Conservation (phyloP, 2,888 invertebrate species). For the Agrochola macilenta region DNA sequence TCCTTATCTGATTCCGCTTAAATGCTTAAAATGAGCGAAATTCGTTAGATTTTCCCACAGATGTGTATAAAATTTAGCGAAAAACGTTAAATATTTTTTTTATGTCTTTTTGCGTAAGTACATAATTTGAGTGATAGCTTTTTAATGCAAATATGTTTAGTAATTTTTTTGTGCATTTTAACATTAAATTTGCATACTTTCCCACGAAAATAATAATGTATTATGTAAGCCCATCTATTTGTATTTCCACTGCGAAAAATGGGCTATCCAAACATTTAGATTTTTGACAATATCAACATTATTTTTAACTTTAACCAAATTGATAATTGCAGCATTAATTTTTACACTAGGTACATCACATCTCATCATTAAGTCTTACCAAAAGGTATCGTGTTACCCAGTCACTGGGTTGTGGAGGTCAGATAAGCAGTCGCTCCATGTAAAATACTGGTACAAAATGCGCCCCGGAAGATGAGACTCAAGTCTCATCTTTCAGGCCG, state of each 20-base stretch:
- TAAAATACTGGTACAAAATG: too few species aligned
- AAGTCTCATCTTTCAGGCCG: too few species aligned
- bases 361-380: too few species aligned
- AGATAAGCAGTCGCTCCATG: too few species aligned
- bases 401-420: too few species aligned
- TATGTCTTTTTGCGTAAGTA: conserved; percentile 7
- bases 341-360: too few species aligned
- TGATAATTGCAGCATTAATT: neutral
- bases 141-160: conserved; percentile 30
- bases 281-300: neutral
- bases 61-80: conserved; percentile 14
- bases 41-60: conserved; percentile 67
- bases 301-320: neutral
- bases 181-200: conserved; percentile 12
- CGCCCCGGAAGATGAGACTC: too few species aligned
- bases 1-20: conserved; percentile 56
- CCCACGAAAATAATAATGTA: conserved; percentile 11
- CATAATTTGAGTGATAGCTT: conserved; percentile 11
- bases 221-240: too few species aligned
- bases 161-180: conserved; percentile 14
- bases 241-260: neutral
- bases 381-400: too few species aligned
- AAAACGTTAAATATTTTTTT: conserved; percentile 4
- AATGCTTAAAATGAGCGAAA: conserved; percentile 34
- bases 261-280: rapidly evolving